Percentiles rank a stretch among this genome's conserved stretches.
Evolutionary conservation across 2,113 vertebrate species (phyloP).

Genomic region (Balaeniceps rex): DNA sequence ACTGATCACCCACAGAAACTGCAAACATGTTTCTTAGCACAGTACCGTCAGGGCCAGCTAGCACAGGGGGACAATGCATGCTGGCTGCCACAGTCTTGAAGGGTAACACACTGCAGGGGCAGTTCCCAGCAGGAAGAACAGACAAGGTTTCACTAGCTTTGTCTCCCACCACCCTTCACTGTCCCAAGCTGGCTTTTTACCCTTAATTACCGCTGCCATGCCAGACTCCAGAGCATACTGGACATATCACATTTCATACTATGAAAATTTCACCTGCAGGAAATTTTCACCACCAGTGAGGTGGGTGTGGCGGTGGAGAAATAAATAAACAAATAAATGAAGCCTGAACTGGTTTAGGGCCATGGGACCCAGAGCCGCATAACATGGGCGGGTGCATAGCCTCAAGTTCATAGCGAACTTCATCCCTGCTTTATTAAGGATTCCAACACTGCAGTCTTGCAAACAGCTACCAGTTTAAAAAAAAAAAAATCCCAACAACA

Average conservation of each 20-base stretch:
- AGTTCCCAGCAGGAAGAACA: neutral
- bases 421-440: neutral
- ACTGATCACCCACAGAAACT: neutral
- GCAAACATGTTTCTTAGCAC: neutral
- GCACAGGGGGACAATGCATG: fast-evolving
- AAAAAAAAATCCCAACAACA: neutral
- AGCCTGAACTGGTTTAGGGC: neutral
- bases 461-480: neutral
- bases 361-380: neutral
- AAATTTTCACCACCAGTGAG: neutral
- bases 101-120: neutral
- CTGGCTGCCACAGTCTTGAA: neutral
- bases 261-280: neutral
- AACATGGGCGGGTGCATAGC: neutral
- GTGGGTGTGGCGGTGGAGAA: fast-evolving
- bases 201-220: neutral
- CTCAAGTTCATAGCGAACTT: neutral
- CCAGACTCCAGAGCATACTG: neutral
- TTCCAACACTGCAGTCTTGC: neutral
- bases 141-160: neutral
- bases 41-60: neutral
- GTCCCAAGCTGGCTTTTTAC: neutral
- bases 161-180: neutral
- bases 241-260: fast-evolving
- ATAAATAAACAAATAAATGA: neutral